Conservation (phyloP, 2,113 vertebrate genomes). For the Dissostichus mawsoni region DNA sequence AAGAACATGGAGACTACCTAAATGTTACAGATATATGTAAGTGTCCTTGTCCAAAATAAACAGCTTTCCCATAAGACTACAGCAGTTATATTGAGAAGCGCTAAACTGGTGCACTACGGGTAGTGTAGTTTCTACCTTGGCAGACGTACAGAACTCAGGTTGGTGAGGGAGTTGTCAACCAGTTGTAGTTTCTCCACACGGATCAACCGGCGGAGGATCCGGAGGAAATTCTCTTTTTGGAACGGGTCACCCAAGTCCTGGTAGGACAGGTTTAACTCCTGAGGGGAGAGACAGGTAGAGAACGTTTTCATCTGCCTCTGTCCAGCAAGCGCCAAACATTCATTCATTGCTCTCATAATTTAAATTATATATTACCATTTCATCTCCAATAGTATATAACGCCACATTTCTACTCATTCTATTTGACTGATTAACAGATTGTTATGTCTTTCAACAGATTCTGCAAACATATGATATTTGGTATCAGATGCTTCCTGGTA, state of each 20-base stretch:
- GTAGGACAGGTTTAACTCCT: constrained; percentile 95
- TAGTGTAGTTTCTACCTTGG: constrained; percentile 86
- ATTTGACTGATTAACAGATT: too few species aligned
- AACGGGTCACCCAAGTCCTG: constrained; percentile 93
- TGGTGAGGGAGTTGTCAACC: constrained; percentile 90
- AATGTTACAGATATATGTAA: background rate
- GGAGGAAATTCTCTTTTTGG: constrained; percentile 90
- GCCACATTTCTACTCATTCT: too few species aligned
- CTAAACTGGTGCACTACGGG: constrained; percentile 12
- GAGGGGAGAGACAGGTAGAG: constrained; percentile 14
- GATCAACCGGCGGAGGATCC: constrained; percentile 91
- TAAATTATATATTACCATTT: too few species aligned
- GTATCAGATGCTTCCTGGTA: too few species aligned
- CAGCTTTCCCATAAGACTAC: background rate
- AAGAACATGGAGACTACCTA: too few species aligned
- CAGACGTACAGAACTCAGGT: constrained; percentile 92
- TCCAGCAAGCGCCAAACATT: background rate
- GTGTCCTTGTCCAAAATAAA: background rate
- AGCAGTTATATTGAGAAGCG: background rate
- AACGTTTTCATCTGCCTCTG: background rate
- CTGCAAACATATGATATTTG: too few species aligned
- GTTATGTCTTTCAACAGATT: too few species aligned
- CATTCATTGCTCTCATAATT: background rate
- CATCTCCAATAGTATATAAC: too few species aligned
- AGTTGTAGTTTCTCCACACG: constrained; percentile 92